phyloP scores from a whole-genome alignment of 53 echinoderm and acorn worm genomes.

The Zoroaster sp. region DNA sequence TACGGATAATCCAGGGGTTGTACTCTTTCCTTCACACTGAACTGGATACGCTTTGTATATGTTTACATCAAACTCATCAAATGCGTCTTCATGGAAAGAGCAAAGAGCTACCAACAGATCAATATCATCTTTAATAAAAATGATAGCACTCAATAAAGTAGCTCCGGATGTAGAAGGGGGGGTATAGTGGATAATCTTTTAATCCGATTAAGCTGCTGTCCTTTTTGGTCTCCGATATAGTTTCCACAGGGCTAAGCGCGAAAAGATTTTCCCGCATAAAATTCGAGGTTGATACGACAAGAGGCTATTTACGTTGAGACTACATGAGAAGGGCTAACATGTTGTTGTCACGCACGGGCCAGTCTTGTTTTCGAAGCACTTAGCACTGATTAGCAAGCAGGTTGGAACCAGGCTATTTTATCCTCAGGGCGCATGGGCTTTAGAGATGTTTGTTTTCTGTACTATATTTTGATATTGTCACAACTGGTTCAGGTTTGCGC shows the following conservation, averaged over 20 bases:
- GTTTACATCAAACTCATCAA: not conserved
- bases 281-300: slow-evolving; percentile 2
- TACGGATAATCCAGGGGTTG: not conserved
- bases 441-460: slow-evolving; percentile 43
- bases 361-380: slow-evolving; percentile 54
- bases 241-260: not conserved
- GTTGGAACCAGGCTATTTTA: slow-evolving; percentile 19
- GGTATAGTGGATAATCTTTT: slow-evolving; percentile 32
- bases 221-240: not conserved
- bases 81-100: not conserved
- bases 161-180: slow-evolving; percentile 33
- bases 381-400: slow-evolving; percentile 46
- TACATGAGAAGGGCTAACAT: slow-evolving; percentile 16
- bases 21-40: not conserved
- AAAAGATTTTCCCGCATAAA: not conserved
- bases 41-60: not conserved
- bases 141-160: slow-evolving; percentile 19
- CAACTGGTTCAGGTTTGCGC: not conserved
- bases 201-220: slow-evolving; percentile 46
- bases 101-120: not conserved
- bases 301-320: slow-evolving; percentile 49
- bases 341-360: slow-evolving; percentile 51
- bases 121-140: not conserved
- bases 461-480: not conserved
- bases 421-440: slow-evolving; percentile 33